Percentiles rank a stretch among this genome's conserved stretches.
Evolutionary conservation across 2,888 invertebrate genomes (phyloP).

Genomic region (Acanthosepion pharaonis): DNA sequence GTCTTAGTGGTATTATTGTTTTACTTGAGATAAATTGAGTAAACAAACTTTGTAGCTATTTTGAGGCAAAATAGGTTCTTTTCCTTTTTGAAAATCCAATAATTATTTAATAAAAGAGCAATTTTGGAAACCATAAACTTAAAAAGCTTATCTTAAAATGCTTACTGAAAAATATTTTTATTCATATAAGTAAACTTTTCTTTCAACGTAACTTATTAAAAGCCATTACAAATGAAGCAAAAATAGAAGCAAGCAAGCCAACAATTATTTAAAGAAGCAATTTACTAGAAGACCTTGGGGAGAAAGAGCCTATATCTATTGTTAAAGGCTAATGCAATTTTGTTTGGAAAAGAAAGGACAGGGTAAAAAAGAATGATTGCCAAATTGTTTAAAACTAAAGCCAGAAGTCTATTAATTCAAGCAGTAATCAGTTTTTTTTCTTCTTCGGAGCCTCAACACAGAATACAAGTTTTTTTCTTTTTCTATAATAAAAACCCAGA

Average conservation of each 20-base stretch:
- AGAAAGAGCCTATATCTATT: background rate
- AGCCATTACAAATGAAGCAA: background rate
- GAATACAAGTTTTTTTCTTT: too few relatives aligned
- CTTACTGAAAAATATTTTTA: too few relatives aligned
- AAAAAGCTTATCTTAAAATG: too few relatives aligned
- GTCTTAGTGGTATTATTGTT: too few relatives aligned
- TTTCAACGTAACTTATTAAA: background rate
- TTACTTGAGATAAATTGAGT: too few relatives aligned
- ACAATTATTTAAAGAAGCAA: background rate
- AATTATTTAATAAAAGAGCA: too few relatives aligned
- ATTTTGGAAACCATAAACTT: too few relatives aligned
- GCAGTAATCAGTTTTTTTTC: background rate
- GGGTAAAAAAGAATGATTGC: background rate
- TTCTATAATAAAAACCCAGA: background rate
- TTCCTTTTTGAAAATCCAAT: too few relatives aligned
- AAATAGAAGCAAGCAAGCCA: background rate
- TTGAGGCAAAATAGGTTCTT: too few relatives aligned
- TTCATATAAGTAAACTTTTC: too few relatives aligned
- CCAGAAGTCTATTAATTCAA: background rate
- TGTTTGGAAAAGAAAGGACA: background rate
- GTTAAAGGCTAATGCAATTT: background rate
- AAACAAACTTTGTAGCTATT: too few relatives aligned
- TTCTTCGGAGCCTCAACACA: too few relatives aligned
- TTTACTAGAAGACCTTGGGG: background rate
- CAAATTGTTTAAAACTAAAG: background rate